Base-by-base conservation (phyloP, 2,888 invertebrate genomes). In the Lepidocyrtoides sp. region DNA sequence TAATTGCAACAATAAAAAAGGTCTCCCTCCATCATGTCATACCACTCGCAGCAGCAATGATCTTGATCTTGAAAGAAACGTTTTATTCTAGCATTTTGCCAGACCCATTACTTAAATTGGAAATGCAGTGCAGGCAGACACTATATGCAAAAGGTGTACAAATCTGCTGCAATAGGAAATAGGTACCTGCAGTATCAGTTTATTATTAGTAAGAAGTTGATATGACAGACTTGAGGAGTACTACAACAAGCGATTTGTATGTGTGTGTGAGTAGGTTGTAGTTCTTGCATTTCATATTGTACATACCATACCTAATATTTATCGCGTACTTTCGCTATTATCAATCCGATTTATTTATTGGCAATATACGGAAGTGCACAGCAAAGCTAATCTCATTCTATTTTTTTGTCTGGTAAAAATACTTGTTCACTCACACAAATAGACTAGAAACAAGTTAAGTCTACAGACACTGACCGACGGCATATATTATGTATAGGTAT, bases 41-140 rank as follows among this genome's bases (percentile, higher is more conserved):
- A 17, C 26, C 23, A 48, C 48, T 12, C n/a, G n/a, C n/a, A n/a
- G n/a, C n/a, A n/a, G n/a, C 57, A 20, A 29, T 82, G 83, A 84
- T 84, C 83, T 84, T 84, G 83, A 84, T 84, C 69, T 84, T 84
- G 69, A 14, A 63, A 36, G 17, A 63, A 41, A 26, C 66, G 36
- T 69, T 32, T n/a, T 69, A 12, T 29, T 29, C 23, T 60, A 60
- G 1, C 7, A 5, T 10, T 26, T 8, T 26, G 63, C 23, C 54
- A 54, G 54, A n/a, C 54, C n/a, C 12, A 26, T 10, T 26, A 10
- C 12, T 26, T 26, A 26, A 8, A 29, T 63, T 14, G 10, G 48
- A 48, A 48, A 2, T 48, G 48, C 10, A 48, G 10, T 48, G 48
- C 10, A 48, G n/a, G 2, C 2, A 48, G 48, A 48, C n/a, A n/a